Evolutionary conservation across 92 coral and sea anemone species (phyloP).

Genomic region (Zoanthus gigantus): DNA sequence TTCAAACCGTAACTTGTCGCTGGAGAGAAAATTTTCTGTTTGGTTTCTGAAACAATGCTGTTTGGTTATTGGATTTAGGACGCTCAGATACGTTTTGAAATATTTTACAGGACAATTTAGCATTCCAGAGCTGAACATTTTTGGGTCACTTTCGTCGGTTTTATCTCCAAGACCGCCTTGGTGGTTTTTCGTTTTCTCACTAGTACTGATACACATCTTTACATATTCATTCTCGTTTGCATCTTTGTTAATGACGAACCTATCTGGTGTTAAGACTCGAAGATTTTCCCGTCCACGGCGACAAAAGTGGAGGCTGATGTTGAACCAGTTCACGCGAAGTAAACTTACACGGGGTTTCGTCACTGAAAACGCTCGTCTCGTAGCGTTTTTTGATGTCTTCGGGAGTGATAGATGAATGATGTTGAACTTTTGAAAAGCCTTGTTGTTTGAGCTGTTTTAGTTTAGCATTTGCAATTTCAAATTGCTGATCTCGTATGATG

Average conservation of each 20-base stretch:
- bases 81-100: slow-evolving; percentile 55
- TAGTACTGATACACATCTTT: not conserved
- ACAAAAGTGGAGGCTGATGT: too few species aligned
- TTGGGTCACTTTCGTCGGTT: slow-evolving; percentile 68
- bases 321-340: too few species aligned
- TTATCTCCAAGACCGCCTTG: slow-evolving; percentile 59
- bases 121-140: slow-evolving; percentile 61
- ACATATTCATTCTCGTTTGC: too few species aligned
- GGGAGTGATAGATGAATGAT: slow-evolving; percentile 50
- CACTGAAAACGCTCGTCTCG: slow-evolving; percentile 61
- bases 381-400: slow-evolving; percentile 67
- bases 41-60: slow-evolving; percentile 70
- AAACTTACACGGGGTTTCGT: not conserved
- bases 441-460: too few species aligned
- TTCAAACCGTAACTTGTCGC: slow-evolving; percentile 66
- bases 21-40: slow-evolving; percentile 60
- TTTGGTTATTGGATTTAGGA: slow-evolving; percentile 71
- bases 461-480: too few species aligned
- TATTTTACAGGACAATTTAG: slow-evolving; percentile 56
- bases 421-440: slow-evolving; percentile 34
- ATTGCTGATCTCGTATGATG: too few species aligned
- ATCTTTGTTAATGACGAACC: too few species aligned
- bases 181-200: slow-evolving; percentile 62
- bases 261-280: too few species aligned
- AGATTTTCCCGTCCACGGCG: too few species aligned